Percentiles rank a stretch among this genome's conserved stretches.
Evolutionary conservation across 2,113 vertebrate species (phyloP).

Genomic region (Nesogale talazaci): DNA sequence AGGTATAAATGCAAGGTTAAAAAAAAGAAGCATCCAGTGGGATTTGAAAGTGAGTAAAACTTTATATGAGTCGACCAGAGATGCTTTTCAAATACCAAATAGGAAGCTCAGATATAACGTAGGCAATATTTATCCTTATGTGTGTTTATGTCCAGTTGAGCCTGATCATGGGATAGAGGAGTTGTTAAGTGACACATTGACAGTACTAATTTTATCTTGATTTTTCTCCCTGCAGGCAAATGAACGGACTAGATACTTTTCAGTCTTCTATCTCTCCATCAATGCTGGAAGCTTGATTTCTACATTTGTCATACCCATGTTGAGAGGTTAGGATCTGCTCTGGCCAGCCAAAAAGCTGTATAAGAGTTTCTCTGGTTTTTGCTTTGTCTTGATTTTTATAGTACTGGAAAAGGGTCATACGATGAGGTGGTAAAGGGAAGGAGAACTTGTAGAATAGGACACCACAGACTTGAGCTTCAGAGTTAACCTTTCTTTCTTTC

Average conservation of each 20-base stretch:
- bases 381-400: slow-evolving; percentile 52
- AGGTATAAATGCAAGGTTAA: slow-evolving; percentile 36
- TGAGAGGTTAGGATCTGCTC: slow-evolving; percentile 91
- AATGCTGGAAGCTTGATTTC: slow-evolving; percentile 98
- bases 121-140: background rate
- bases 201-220: slow-evolving; percentile 46
- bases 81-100: slow-evolving; percentile 20
- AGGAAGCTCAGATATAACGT: background rate
- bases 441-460: background rate
- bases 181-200: background rate
- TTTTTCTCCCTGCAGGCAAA: slow-evolving; percentile 86
- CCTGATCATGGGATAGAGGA: background rate
- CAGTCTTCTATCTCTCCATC: slow-evolving; percentile 98
- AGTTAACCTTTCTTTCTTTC: background rate
- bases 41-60: background rate
- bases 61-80: background rate
- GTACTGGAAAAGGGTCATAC: background rate
- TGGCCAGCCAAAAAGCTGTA: slow-evolving; percentile 35
- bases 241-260: slow-evolving; percentile 97
- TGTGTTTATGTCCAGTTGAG: background rate
- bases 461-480: background rate
- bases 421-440: slow-evolving; percentile 22
- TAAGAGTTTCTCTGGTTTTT: background rate
- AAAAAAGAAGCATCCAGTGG: background rate
- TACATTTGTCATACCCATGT: slow-evolving; percentile 94